Conservation (phyloP, 2,888 invertebrate genomes). For the Congeria kusceri region DNA sequence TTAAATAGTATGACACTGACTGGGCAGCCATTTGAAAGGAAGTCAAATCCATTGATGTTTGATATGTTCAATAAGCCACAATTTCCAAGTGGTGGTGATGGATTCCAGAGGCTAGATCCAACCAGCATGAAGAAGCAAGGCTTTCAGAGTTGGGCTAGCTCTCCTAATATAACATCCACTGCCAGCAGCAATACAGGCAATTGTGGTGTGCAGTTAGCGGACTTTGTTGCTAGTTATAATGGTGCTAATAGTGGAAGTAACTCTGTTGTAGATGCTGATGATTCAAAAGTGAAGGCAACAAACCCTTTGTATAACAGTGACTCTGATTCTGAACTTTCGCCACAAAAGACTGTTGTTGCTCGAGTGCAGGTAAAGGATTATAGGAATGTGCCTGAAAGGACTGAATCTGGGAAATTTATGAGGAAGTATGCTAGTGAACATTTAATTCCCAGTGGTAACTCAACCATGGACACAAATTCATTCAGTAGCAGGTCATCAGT, state of each 20-base stretch:
- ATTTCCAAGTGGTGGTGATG: conserved; percentile 30
- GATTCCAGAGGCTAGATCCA: conserved; percentile 35
- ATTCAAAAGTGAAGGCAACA: conserved; percentile 35
- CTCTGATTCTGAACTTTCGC: conserved; percentile 67
- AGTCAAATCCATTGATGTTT: conserved; percentile 51
- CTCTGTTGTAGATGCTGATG: conserved; percentile 17
- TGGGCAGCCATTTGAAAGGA: conserved; percentile 55
- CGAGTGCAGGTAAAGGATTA: conserved; percentile 65
- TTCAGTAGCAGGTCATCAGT: conserved; percentile 11
- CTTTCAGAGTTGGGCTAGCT: conserved; percentile 56
- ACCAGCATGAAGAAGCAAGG: conserved; percentile 32
- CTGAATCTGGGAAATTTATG: conserved; percentile 64
- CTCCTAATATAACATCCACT: conserved; percentile 44
- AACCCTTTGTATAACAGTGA: conserved; percentile 64
- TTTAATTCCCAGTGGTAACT: background rate
- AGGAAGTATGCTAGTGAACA: conserved; percentile 44
- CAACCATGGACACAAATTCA: background rate
- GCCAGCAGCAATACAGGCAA: conserved; percentile 14
- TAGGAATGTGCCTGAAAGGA: conserved; percentile 47
- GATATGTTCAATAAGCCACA: conserved; percentile 51
- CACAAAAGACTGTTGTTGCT: conserved; percentile 60
- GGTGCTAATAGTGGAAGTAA: conserved; percentile 51
- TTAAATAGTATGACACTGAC: conserved; percentile 66
- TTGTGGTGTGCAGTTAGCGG: conserved; percentile 36
- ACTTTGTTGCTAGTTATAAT: conserved; percentile 62